Base-by-base conservation (phyloP, 64 coral and sea anemone species). In the Pocillopora damicornis region DNA sequence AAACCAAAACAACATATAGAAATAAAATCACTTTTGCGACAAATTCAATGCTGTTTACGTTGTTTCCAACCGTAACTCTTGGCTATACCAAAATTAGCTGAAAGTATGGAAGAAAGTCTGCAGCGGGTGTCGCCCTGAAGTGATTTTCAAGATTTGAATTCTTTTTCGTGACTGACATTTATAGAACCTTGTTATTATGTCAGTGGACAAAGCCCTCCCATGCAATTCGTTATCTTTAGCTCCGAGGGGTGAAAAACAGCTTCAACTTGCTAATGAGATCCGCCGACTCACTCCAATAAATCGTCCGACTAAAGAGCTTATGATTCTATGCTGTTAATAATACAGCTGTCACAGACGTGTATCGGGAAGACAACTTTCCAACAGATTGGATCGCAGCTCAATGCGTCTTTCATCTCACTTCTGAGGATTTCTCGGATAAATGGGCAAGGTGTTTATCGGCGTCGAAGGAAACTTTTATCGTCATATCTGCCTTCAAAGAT, bases 201-300 rank as follows among this genome's bases (percentile, higher is more conserved):
- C 18, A 13, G 56, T 15, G 12, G 76, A 79, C 77, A 79, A 79
- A 79, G 57, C 20, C 42, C 77, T 79, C 77, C 57, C 20, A 34
- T 22, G 15, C 59, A 79, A 79, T 60, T 59, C 17, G 58, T 79
- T 79, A 79, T 79, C 35, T 13, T 42, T 65, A 45, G 30, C 80
- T 65, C 34, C 34, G 63, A 45, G 80, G 37, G 61, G 80, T 67
- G 42, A 20, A 16, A 79, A 11, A 42, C 51, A 85, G 30, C 34
- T 5, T 38, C 81, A 73, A 85, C 69, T 11, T 37, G 38, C 22
- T 83, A 81, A 83, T 83, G 36, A 83, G 60, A 83, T 67, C 2
- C 62, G 26, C 4, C 38, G 67, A 71, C 67, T 71, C 67, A 71
- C 67, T 71, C 11, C 20, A 36, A 6, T 16, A 77, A 77, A 77